Percentiles rank a stretch among this genome's conserved stretches.
These are phyloP conservation scores for Galeopsomyia nigrocyanea DNA, from an alignment of 2,888 invertebrate species.

Conservation along the genomic window DNA sequence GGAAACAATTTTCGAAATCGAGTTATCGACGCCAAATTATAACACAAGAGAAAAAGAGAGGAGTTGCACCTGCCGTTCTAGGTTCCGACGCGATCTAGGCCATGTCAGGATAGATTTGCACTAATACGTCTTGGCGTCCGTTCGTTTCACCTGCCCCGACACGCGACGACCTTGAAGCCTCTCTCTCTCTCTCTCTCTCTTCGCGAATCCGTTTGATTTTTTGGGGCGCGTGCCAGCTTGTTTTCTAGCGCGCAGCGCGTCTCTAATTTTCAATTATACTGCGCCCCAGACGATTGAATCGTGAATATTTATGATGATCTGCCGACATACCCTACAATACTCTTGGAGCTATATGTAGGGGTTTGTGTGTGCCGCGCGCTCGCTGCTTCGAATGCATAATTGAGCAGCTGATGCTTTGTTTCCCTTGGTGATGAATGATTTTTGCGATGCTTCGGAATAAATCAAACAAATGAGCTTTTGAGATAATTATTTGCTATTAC, in stretches of 20 bases:
- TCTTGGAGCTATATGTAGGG: not conserved
- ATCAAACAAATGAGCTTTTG: too few relatives aligned
- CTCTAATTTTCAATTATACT: slow-evolving; percentile 42
- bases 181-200: not conserved
- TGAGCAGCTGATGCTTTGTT: not conserved
- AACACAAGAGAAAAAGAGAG: slow-evolving; percentile 44
- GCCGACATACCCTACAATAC: not conserved
- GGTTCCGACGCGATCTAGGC: slow-evolving; percentile 61
- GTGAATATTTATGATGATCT: slow-evolving; percentile 47
- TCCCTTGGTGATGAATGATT: not conserved
- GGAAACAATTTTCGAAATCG: slow-evolving; percentile 41
- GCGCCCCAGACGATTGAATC: slow-evolving; percentile 39
- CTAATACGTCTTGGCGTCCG: slow-evolving; percentile 52
- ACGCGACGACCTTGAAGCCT: not conserved
- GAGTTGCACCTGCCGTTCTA: slow-evolving; percentile 52
- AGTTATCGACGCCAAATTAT: slow-evolving; percentile 45
- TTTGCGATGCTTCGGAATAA: too few relatives aligned
- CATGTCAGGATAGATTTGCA: slow-evolving; percentile 59
- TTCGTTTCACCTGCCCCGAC: not conserved
- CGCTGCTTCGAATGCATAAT: not conserved
- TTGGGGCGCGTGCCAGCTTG: slow-evolving; percentile 36
- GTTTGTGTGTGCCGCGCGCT: slow-evolving; percentile 3
- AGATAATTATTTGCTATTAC: too few relatives aligned
- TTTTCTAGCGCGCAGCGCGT: slow-evolving; percentile 34
- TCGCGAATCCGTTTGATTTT: slow-evolving; percentile 47